Evolutionary conservation across 2,888 invertebrate species (phyloP).

Genomic region (Mycalesis mineus): DNA sequence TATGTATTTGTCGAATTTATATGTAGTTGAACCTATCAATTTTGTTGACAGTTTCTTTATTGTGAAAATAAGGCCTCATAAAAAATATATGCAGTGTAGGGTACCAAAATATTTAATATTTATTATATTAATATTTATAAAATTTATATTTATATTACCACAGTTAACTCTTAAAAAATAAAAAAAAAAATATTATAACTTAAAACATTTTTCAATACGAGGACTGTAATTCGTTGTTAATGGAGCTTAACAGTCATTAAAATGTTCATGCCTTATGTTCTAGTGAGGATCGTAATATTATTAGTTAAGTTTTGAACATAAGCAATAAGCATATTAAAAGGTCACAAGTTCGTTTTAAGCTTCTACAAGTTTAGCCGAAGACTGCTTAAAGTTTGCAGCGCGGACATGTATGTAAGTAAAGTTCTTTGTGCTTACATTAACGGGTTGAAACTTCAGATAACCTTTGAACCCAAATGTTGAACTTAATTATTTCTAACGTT

Average conservation of each 20-base stretch:
- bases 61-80: too few relatives aligned
- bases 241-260: background rate
- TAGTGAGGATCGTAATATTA: background rate
- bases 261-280: background rate
- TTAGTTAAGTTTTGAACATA: conserved; percentile 1
- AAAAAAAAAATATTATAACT: too few relatives aligned
- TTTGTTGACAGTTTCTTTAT: too few relatives aligned
- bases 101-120: too few relatives aligned
- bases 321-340: conserved; percentile 4
- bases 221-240: background rate
- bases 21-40: too few relatives aligned
- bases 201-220: too few relatives aligned
- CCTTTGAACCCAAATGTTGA: background rate
- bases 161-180: too few relatives aligned
- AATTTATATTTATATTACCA: too few relatives aligned
- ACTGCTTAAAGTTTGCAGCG: conserved; percentile 1
- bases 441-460: background rate
- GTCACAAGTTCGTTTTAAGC: background rate
- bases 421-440: background rate
- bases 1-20: too few relatives aligned
- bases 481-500: background rate
- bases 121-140: too few relatives aligned
- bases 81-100: too few relatives aligned
- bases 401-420: background rate
- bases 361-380: background rate